Conservation (phyloP, 2,797 vertebrate species). For the Sebastiscus albofasciatus region DNA sequence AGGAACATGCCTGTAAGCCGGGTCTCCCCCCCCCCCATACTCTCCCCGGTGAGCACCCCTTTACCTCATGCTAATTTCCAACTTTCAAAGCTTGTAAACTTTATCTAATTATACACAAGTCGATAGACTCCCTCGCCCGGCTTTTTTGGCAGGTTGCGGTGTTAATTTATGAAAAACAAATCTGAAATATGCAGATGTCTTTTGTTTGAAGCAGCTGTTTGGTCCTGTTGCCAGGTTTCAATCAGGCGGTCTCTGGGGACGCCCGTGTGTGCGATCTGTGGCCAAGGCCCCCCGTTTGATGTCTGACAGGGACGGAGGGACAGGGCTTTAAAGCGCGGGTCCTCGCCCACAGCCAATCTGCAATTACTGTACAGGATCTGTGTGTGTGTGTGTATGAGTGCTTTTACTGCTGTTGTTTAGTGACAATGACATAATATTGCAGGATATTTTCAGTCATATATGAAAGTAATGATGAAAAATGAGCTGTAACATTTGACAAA, state of each 20-base stretch:
- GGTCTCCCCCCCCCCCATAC: neutral
- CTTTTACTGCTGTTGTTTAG: neutral
- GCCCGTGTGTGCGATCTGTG: conserved; percentile 74
- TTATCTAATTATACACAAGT: conserved; percentile 95
- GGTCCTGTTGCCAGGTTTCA: conserved; percentile 96
- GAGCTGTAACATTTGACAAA: neutral
- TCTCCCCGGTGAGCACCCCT: conserved; percentile 73
- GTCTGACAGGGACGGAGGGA: conserved; percentile 80
- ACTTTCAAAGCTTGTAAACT: conserved; percentile 99
- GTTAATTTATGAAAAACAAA: conserved; percentile 99
- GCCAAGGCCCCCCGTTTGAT: conserved; percentile 88
- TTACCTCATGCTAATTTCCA: conserved; percentile 88
- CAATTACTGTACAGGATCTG: conserved; percentile 48
- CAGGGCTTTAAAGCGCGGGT: conserved; percentile 29
- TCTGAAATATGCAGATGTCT: conserved; percentile 99
- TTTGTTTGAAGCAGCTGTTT: conserved; percentile 99
- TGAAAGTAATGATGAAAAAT: conserved; percentile 5
- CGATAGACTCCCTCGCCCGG: conserved; percentile 89
- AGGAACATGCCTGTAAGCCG: conserved; percentile 53
- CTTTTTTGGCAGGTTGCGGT: conserved; percentile 93
- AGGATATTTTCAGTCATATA: neutral
- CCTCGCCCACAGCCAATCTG: conserved; percentile 45
- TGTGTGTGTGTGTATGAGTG: conserved; percentile 1
- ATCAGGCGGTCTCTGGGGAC: conserved; percentile 90
- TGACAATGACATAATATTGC: conserved; percentile 5